phyloP scores from a whole-genome alignment of 2,113 vertebrate genomes.

The Barnardius zonarius region DNA sequence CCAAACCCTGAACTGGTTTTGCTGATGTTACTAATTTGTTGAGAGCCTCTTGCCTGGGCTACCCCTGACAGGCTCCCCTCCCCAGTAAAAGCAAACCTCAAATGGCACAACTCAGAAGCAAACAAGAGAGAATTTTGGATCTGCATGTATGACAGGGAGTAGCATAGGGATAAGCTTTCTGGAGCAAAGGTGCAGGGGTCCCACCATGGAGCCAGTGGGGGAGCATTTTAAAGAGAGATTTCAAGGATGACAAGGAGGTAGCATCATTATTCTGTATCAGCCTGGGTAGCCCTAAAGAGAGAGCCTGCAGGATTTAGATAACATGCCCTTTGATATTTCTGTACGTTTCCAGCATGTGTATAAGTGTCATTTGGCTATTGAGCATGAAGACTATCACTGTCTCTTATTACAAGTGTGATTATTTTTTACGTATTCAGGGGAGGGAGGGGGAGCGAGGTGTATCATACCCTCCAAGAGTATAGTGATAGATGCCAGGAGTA shows the following conservation, averaged over 20 bases:
- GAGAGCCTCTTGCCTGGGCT: not conserved
- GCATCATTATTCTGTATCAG: not conserved
- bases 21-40: not conserved
- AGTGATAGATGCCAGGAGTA: not conserved
- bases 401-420: not conserved
- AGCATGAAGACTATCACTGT: not conserved
- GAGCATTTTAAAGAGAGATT: not conserved
- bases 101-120: not conserved
- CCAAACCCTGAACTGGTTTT: not conserved
- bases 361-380: fast-evolving
- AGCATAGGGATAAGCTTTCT: not conserved
- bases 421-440: not conserved
- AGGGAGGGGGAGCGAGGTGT: not conserved
- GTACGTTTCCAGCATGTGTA: not conserved
- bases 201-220: not conserved
- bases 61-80: not conserved
- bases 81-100: not conserved
- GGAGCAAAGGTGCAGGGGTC: fast-evolving
- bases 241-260: not conserved
- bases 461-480: not conserved
- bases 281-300: fast-evolving
- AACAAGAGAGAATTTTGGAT: not conserved
- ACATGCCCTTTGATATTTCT: fast-evolving
- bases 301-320: not conserved
- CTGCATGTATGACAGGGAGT: not conserved